Percentiles rank a stretch among this genome's conserved stretches.
Evolutionary conservation across 2,113 vertebrate species (phyloP).

Genomic region (Leuciscus idus): DNA sequence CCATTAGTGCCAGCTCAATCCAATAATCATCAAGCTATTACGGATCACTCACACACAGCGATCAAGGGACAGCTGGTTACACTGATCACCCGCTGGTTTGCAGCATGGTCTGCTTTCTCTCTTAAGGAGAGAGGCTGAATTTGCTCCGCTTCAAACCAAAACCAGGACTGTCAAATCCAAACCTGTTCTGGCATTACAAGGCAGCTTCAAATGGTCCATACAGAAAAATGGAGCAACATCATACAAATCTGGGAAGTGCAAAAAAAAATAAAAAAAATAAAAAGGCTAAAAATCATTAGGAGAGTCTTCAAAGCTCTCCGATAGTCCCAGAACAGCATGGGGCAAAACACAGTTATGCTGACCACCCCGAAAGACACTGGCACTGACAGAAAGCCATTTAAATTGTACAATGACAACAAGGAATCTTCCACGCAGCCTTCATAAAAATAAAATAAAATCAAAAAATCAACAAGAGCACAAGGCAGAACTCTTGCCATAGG

Average conservation of each 20-base stretch:
- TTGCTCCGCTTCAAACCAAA: neutral
- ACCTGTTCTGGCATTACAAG: slow-evolving; percentile 11
- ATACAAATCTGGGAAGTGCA: neutral
- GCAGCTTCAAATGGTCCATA: neutral
- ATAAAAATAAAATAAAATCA: no score
- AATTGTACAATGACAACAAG: neutral
- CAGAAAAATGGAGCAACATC: slow-evolving; percentile 16
- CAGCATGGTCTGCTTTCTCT: slow-evolving; percentile 7
- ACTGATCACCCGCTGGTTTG: slow-evolving; percentile 7
- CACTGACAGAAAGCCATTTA: neutral
- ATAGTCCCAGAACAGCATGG: neutral
- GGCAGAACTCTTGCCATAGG: neutral
- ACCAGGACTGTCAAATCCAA: slow-evolving; percentile 18
- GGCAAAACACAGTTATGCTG: neutral
- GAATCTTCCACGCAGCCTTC: neutral
- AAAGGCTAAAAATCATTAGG: neutral
- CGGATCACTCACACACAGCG: neutral
- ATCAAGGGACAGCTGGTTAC: neutral
- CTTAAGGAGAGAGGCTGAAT: neutral
- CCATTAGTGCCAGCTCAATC: neutral
- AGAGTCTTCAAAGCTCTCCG: neutral
- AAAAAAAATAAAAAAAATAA: neutral
- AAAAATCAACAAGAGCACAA: no score
- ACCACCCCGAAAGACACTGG: neutral
- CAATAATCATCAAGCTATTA: neutral